A percentile compares a stretch with the other conserved stretches of the same genome.
Evolutionary conservation across 2,113 vertebrate genomes (phyloP).

Genomic region (Aegotheles bennettii): DNA sequence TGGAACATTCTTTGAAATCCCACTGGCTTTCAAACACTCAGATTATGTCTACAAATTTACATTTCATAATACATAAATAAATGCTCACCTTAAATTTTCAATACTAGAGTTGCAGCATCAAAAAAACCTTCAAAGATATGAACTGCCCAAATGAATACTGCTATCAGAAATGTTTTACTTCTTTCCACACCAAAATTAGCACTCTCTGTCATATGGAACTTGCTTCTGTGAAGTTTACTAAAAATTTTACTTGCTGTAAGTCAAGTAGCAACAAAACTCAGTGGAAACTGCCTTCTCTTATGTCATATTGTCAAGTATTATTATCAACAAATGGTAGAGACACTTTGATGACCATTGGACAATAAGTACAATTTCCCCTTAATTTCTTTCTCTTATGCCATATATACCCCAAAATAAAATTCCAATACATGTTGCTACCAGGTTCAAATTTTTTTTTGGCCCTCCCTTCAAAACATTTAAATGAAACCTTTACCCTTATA

Average conservation of each 20-base stretch:
- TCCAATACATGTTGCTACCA: neutral
- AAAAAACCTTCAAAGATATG: neutral
- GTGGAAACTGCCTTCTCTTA: neutral
- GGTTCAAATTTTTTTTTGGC: neutral
- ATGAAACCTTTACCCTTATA: neutral
- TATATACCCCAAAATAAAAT: neutral
- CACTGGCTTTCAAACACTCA: neutral
- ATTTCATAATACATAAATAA: neutral
- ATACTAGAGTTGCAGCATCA: neutral
- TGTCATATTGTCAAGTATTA: neutral
- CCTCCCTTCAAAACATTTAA: neutral
- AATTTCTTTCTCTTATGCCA: neutral
- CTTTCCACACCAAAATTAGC: neutral
- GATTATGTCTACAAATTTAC: neutral
- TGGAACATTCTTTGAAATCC: neutral
- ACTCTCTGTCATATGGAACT: neutral
- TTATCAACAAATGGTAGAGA: neutral
- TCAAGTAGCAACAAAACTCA: neutral
- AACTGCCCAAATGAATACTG: neutral
- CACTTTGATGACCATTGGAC: neutral
- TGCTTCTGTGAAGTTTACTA: neutral
- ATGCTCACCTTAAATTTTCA: neutral
- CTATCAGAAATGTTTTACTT: neutral
- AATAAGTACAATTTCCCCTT: neutral
- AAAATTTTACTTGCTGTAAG: neutral